Evolutionary conservation across 2,797 vertebrate genomes (phyloP).

Genomic region (Sorex maritimensis): DNA sequence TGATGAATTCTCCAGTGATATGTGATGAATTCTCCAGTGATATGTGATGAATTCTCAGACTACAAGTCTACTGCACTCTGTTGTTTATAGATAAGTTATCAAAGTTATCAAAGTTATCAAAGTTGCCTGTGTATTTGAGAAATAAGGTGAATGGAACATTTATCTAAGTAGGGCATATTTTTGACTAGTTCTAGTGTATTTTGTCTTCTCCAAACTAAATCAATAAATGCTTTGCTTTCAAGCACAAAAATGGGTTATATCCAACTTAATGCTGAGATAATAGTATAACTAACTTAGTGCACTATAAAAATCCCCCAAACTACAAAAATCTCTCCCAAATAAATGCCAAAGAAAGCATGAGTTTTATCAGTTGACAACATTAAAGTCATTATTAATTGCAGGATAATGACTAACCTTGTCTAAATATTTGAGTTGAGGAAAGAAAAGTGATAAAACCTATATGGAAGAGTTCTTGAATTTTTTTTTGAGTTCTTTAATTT

Average conservation of each 20-base stretch:
- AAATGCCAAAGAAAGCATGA: conserved; percentile 73
- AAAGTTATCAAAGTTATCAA: conserved; percentile 75
- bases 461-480: background rate
- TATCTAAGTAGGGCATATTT: conserved; percentile 71
- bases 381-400: conserved; percentile 88
- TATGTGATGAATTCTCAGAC: conserved; percentile 72
- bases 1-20: conserved; percentile 72
- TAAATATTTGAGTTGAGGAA: conserved; percentile 45
- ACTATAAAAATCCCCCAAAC: conserved; percentile 61
- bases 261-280: conserved; percentile 73
- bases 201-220: conserved; percentile 68
- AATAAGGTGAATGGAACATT: conserved; percentile 75
- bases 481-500: background rate
- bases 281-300: conserved; percentile 67
- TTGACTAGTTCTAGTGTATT: conserved; percentile 76
- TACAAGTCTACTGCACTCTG: conserved; percentile 64
- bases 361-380: conserved; percentile 83
- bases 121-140: conserved; percentile 71
- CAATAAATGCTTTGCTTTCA: conserved; percentile 57
- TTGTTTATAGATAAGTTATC: conserved; percentile 79
- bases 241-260: conserved; percentile 74
- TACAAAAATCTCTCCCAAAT: conserved; percentile 65
- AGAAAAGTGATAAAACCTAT: background rate
- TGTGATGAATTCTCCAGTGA: conserved; percentile 71
- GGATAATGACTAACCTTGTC: conserved; percentile 86